Conservation (phyloP, 1,140 invertebrate species). For the Diuraphis noxia region DNA sequence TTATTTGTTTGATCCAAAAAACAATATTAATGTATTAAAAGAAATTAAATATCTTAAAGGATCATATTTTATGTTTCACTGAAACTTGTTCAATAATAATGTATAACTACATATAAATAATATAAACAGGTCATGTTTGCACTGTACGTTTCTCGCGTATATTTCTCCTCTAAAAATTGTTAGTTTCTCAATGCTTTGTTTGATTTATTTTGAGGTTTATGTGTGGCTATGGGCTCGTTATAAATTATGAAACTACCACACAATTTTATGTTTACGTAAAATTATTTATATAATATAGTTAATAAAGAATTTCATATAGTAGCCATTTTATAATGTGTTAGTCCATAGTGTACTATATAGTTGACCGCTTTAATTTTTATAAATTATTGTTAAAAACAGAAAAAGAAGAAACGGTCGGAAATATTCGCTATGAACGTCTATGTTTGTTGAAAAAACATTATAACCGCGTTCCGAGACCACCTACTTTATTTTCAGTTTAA, state of each 20-base stretch:
- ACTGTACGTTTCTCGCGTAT: background rate
- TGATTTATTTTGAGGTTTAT: constrained; percentile 28
- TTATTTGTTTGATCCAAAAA: background rate
- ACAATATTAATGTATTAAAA: background rate
- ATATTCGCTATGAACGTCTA: background rate
- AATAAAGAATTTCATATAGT: background rate
- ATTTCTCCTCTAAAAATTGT: background rate
- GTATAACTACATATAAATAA: background rate
- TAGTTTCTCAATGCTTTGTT: constrained; percentile 28
- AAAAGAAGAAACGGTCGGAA: background rate
- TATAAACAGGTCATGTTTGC: background rate
- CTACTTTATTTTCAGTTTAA: background rate
- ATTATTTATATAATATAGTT: background rate
- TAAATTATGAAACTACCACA: background rate
- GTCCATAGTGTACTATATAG: background rate
- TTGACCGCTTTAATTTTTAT: background rate
- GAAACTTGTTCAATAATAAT: background rate
- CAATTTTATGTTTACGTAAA: background rate
- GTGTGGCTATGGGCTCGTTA: background rate
- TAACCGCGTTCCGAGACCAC: background rate
- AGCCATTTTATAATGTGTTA: background rate
- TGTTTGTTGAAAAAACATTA: background rate
- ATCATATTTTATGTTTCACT: background rate
- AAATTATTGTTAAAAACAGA: background rate
- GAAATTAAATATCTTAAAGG: background rate